Evolutionary conservation across 2,888 invertebrate genomes (phyloP), one percentile per base, ranked within the genome.

Genomic region (Rambutsinella grinnellia): DNA sequence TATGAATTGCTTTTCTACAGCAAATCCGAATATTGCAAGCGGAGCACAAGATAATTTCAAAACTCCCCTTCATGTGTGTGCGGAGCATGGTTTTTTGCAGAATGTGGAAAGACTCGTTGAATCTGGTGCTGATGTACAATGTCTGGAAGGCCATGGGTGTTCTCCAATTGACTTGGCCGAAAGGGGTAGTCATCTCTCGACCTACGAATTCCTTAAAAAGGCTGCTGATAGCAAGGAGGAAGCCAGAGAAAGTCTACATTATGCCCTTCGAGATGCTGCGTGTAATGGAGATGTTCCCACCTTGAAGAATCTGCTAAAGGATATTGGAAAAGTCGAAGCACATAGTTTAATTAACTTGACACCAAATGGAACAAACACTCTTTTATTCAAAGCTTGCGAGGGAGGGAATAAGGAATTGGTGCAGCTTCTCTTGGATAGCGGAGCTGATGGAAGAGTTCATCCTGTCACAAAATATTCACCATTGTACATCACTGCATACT

Each of bases 391-490:
- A 47, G 94, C 96, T 3, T 93, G 94, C 84, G 96, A 97, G 87
- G 90, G 92, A 63, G 98, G 97, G 0, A 91, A 92, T 80, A 90
- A 91, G 44, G 91, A 92, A 36, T 91, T 95, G 24, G 95, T 95
- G 0, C 89, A 92, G 79, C 88, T 92, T 2, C 88, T 99, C 28
- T 87, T 98, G 54, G 92, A 92, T 19, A 89, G 92, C 70, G 94
- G 94, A 1, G 95, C 96, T 0, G 96, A 97, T 88, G 94, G 95
- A 0, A 90, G 96, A 66, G 92, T 93, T 36, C 96, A 97, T 87
- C 92, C 95, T 0, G 93, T 94, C 27, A 97, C 97, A 1, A 93
- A 93, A 85, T 96, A 97, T 87, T 94, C 96, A 0, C 96, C 97
- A 0, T 89, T 98, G 0, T 97, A 97, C 87, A 93, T 95, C 67